Evolutionary conservation across 2,888 invertebrate genomes (phyloP).

Genomic region (Lutraria lutraria): DNA sequence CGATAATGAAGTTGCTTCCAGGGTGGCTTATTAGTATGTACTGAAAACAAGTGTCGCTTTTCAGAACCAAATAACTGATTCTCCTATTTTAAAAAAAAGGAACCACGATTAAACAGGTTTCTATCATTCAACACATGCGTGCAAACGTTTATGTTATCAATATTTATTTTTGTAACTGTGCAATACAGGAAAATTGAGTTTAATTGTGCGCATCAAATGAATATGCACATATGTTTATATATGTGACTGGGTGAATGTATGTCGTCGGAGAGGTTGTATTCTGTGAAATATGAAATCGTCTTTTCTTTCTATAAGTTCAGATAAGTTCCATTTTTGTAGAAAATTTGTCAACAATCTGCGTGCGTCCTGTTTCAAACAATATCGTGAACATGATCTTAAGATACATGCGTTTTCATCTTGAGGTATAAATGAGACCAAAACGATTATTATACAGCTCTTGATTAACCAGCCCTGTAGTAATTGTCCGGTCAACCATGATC

Average conservation of each 20-base stretch:
- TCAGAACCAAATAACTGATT: background rate
- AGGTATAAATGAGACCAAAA: constrained; percentile 4
- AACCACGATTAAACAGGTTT: too few species aligned
- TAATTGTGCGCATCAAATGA: too few species aligned
- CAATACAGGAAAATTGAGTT: too few species aligned
- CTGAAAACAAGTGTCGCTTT: background rate
- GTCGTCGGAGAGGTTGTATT: too few species aligned
- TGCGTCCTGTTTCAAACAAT: background rate
- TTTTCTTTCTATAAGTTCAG: too few species aligned
- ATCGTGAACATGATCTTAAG: background rate
- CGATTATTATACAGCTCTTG: constrained; percentile 18
- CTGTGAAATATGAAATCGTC: too few species aligned
- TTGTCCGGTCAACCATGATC: constrained; percentile 32
- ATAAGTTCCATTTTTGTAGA: too few species aligned
- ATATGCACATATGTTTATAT: too few species aligned
- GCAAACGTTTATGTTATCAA: too few species aligned
- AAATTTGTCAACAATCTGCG: background rate
- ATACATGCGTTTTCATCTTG: background rate
- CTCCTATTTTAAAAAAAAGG: background rate
- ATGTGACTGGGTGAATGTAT: too few species aligned
- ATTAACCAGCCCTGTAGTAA: constrained; percentile 27
- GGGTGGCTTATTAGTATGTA: background rate
- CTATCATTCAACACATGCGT: too few species aligned
- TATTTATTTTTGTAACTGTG: too few species aligned
- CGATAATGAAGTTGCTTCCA: background rate